Evolutionary conservation across 2,797 vertebrate species (phyloP).

Genomic region (Melanotaenia parkinsoni): DNA sequence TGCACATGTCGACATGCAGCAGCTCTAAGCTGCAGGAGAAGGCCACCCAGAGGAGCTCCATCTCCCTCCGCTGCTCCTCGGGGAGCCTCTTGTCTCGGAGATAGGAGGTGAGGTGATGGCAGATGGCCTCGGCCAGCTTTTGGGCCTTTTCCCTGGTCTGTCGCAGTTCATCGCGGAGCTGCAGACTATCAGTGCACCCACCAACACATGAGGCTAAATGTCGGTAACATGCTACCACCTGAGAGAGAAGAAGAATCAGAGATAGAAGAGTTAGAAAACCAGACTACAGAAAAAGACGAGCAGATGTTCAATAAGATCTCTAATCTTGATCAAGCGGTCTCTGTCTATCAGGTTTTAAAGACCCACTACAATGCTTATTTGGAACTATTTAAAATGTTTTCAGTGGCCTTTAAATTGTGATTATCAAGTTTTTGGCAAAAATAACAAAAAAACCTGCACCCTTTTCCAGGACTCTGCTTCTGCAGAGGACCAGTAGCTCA

Average conservation of each 20-base stretch:
- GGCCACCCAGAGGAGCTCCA: constrained; percentile 86
- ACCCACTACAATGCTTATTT: no score
- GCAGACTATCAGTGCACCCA: constrained; percentile 78
- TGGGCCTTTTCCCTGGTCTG: constrained; percentile 82
- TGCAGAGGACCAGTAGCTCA: no score
- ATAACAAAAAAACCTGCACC: no score
- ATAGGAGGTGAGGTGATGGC: constrained; percentile 75
- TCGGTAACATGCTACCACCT: constrained; percentile 87
- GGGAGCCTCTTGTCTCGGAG: constrained; percentile 81
- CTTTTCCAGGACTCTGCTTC: no score
- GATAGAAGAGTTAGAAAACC: background rate
- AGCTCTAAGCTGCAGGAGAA: constrained; percentile 87
- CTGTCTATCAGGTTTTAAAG: no score
- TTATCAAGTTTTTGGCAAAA: no score
- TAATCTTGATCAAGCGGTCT: no score
- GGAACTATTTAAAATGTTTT: no score
- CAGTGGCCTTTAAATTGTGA: no score
- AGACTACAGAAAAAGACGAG: no score
- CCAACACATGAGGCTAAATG: constrained; percentile 84
- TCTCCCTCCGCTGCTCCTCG: constrained; percentile 74
- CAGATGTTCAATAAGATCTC: no score
- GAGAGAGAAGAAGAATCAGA: background rate
- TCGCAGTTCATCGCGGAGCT: constrained; percentile 81
- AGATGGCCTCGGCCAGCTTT: constrained; percentile 67
- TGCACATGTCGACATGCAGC: constrained; percentile 86